phyloP scores from a whole-genome alignment of 2,888 invertebrate genomes.

The Amiota communis region DNA sequence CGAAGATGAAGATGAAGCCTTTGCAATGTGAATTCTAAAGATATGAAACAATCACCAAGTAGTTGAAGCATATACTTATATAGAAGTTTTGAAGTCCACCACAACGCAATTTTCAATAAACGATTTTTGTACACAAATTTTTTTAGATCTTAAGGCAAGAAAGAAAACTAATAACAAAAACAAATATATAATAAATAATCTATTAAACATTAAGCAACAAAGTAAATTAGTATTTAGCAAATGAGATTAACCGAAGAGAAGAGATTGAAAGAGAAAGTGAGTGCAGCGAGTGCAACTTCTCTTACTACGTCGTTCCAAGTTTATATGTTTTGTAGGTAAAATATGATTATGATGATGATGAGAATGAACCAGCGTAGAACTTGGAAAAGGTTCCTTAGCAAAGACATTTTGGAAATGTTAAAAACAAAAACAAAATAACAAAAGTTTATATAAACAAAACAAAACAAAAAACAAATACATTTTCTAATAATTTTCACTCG shows the following conservation, averaged over 20 bases:
- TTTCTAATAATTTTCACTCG: constrained; percentile 17
- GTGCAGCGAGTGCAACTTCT: background rate
- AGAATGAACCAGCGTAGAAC: background rate
- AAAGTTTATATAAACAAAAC: background rate
- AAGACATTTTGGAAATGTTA: constrained; percentile 11
- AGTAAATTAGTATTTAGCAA: constrained; percentile 21
- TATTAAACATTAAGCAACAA: constrained; percentile 5
- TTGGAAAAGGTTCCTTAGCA: constrained; percentile 21
- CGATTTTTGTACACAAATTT: constrained; percentile 25
- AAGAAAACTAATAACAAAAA: background rate
- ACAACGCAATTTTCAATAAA: constrained; percentile 25
- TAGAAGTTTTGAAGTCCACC: constrained; percentile 3
- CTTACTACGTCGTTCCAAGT: constrained; percentile 22
- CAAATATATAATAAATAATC: background rate
- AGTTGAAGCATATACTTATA: background rate
- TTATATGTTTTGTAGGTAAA: background rate
- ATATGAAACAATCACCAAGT: constrained; percentile 21
- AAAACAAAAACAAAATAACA: background rate
- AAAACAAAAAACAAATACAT: background rate
- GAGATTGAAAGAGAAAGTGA: background rate
- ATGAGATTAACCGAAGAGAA: constrained; percentile 21
- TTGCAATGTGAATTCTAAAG: constrained; percentile 3
- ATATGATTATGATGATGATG: too few relatives aligned
- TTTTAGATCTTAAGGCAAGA: constrained; percentile 2
- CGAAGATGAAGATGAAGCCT: too few relatives aligned